A percentile compares a stretch with the other conserved stretches of the same genome.
Evolutionary conservation across 37 sponge, comb jelly and placozoan genomes (phyloP).

Genomic region (Eunapius fragilis): DNA sequence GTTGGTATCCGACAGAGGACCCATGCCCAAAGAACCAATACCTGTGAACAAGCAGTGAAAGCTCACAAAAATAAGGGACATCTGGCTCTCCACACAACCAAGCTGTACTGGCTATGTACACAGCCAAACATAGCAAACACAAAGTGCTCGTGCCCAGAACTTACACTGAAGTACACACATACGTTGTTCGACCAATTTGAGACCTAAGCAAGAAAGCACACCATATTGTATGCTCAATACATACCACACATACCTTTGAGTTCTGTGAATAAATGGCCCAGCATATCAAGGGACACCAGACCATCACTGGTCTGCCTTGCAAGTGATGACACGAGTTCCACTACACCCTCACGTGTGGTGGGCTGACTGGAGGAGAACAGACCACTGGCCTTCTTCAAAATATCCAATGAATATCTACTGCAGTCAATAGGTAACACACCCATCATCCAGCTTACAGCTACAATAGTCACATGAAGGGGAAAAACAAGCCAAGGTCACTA

Average conservation of each 20-base stretch:
- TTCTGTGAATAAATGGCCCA: slow-evolving; percentile 21
- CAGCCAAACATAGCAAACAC: too few relatives aligned
- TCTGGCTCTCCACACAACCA: not conserved
- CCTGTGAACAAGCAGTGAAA: not conserved
- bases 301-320: slow-evolving; percentile 65
- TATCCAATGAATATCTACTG: slow-evolving; percentile 54
- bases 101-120: too few relatives aligned
- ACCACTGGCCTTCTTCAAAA: slow-evolving; percentile 44
- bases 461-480: too few relatives aligned
- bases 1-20: slow-evolving; percentile 47
- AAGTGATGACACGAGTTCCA: slow-evolving; percentile 17
- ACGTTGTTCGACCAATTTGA: not conserved
- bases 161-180: not conserved
- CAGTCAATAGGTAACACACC: slow-evolving; percentile 47
- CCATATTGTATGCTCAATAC: not conserved
- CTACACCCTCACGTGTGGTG: slow-evolving; percentile 21
- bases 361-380: slow-evolving; percentile 28
- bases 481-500: too few relatives aligned
- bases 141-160: too few relatives aligned
- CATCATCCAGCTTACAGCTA: slow-evolving; percentile 59
- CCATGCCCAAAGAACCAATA: slow-evolving; percentile 12
- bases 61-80: not conserved
- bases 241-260: slow-evolving; percentile 29
- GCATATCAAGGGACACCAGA: not conserved
- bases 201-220: not conserved